phyloP scores from a whole-genome alignment of 2,888 invertebrate species.

The Oxystoma pomonae region DNA sequence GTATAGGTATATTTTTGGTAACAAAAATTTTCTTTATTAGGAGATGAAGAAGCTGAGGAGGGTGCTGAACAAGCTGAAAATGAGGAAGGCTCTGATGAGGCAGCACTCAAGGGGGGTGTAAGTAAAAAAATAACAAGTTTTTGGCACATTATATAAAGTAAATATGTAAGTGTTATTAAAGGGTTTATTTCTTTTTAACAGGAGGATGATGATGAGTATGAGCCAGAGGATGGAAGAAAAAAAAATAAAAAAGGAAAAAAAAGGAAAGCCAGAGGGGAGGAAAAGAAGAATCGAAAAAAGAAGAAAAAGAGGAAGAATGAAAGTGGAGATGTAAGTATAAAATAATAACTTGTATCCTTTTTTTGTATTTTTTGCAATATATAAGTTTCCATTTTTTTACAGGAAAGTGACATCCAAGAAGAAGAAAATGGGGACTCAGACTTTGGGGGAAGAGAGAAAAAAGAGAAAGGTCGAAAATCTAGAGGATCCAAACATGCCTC shows the following conservation, averaged over 20 bases:
- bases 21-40: no score
- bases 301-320: conserved; percentile 94
- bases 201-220: conserved; percentile 85
- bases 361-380: no score
- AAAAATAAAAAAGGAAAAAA: conserved; percentile 94
- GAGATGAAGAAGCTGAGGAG: conserved; percentile 68
- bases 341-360: conserved; percentile 4
- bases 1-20: no score
- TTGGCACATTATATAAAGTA: neutral
- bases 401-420: conserved; percentile 76
- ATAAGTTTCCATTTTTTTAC: no score
- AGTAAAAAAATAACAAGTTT: conserved; percentile 26
- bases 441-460: conserved; percentile 56
- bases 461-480: conserved; percentile 59
- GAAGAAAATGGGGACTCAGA: conserved; percentile 71
- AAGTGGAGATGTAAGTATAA: conserved; percentile 66
- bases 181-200: conserved; percentile 33
- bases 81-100: conserved; percentile 73
- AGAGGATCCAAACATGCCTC: conserved; percentile 46
- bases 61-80: conserved; percentile 61
- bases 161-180: neutral
- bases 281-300: conserved; percentile 89
- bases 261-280: conserved; percentile 84
- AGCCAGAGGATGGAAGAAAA: conserved; percentile 77
- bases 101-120: conserved; percentile 56